phyloP scores from a whole-genome alignment of 1,140 invertebrate species.

The Spodoptera litura region DNA sequence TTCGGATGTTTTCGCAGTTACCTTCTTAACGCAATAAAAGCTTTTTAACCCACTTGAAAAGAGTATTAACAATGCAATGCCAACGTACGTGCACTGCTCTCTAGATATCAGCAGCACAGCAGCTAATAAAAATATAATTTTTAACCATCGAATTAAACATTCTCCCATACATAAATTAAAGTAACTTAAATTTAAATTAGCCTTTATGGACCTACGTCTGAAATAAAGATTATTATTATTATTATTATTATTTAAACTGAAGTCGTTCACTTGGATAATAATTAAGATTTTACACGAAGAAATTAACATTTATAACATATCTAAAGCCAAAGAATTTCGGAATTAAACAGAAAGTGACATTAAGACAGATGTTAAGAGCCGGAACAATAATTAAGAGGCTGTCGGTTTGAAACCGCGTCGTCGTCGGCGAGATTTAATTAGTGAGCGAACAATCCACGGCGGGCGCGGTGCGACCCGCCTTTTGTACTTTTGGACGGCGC shows the following conservation, averaged over 20 bases:
- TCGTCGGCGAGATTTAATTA: conserved; percentile 83
- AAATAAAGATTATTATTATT: too few species aligned
- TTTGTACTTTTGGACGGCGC: conserved; percentile 35
- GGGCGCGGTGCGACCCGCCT: conserved; percentile 50
- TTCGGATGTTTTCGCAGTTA: conserved; percentile 61
- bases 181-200: conserved; percentile 6
- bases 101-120: not conserved
- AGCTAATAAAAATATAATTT: not conserved
- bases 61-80: conserved; percentile 21
- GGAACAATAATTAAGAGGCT: conserved; percentile 84
- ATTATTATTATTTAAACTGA: too few species aligned
- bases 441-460: conserved; percentile 72
- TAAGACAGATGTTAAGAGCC: conserved; percentile 83
- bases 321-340: conserved; percentile 68
- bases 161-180: not conserved
- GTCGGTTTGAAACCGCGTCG: conserved; percentile 81
- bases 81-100: conserved; percentile 5
- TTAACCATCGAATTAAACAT: not conserved
- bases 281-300: conserved; percentile 50
- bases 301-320: conserved; percentile 61
- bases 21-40: conserved; percentile 55
- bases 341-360: conserved; percentile 79
- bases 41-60: conserved; percentile 43
- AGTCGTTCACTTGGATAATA: conserved; percentile 33
- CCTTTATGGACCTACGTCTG: too few species aligned